A percentile compares a stretch with the other conserved stretches of the same genome.
These are phyloP conservation scores for Cryptotermes secundus DNA, from an alignment of 1,140 invertebrate species.

Conservation along the genomic window DNA sequence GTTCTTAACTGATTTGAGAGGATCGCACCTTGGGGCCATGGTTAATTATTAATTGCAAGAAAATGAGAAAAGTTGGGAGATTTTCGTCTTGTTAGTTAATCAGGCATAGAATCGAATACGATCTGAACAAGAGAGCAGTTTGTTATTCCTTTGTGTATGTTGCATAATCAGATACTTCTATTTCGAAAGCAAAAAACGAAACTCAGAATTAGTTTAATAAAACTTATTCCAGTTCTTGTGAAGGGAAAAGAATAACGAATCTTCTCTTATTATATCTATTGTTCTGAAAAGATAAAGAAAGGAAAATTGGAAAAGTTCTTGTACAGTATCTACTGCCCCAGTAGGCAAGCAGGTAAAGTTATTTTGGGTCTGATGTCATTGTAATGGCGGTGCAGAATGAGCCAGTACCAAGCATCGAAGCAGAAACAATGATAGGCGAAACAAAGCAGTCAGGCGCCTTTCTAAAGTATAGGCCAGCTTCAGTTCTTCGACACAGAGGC, in stretches of 20 bases:
- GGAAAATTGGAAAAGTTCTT: not conserved
- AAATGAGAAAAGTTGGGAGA: too few relatives aligned
- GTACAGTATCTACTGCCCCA: not conserved
- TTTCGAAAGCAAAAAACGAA: not conserved
- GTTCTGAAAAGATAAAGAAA: not conserved
- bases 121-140: too few relatives aligned
- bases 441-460: slow-evolving; percentile 4
- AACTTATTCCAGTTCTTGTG: not conserved
- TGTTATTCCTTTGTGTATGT: too few relatives aligned
- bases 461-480: not conserved
- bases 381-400: not conserved
- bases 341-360: not conserved
- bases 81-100: too few relatives aligned
- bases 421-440: not conserved
- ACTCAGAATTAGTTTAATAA: not conserved
- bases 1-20: too few relatives aligned
- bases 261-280: not conserved
- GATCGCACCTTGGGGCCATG: too few relatives aligned
- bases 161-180: too few relatives aligned
- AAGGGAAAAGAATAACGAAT: not conserved
- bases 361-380: not conserved
- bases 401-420: too few relatives aligned
- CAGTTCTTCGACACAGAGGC: not conserved
- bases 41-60: too few relatives aligned
- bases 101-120: too few relatives aligned